phyloP scores from a whole-genome alignment of 2,113 vertebrate species.

The Macquaria ambigua region DNA sequence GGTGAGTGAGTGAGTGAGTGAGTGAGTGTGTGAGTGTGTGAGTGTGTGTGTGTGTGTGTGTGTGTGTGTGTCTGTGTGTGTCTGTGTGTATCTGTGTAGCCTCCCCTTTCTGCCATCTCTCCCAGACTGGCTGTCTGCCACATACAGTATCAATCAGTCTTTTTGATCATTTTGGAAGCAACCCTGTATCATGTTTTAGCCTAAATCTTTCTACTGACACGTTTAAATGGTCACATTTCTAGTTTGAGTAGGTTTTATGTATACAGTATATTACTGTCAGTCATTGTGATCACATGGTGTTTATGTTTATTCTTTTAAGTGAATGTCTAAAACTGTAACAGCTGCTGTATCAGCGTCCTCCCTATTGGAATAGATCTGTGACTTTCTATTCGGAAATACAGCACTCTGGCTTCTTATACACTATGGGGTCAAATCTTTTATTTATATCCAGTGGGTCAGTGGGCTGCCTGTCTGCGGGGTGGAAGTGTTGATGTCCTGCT shows the following conservation, averaged over 20 bases:
- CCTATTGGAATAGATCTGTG: neutral
- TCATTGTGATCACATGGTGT: neutral
- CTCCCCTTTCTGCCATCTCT: neutral
- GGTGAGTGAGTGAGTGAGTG: neutral
- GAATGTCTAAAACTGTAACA: neutral
- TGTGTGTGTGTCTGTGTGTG: neutral
- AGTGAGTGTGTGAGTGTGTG: neutral
- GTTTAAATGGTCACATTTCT: neutral
- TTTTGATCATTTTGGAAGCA: neutral
- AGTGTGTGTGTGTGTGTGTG: neutral
- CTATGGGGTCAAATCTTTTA: conserved; percentile 13
- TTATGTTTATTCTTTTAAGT: neutral
- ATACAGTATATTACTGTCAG: neutral
- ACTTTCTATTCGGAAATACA: conserved; percentile 20
- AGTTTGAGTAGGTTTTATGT: neutral
- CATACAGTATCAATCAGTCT: neutral
- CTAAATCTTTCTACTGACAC: neutral
- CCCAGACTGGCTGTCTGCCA: conserved; percentile 3
- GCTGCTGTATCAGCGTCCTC: neutral
- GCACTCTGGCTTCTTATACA: neutral
- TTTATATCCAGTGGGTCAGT: conserved; percentile 39
- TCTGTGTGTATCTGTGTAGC: neutral
- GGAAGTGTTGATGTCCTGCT: neutral
- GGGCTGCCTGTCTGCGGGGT: neutral
- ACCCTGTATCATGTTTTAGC: neutral